Conservation (phyloP, 2,113 vertebrate species). For the Petroica traversi region DNA sequence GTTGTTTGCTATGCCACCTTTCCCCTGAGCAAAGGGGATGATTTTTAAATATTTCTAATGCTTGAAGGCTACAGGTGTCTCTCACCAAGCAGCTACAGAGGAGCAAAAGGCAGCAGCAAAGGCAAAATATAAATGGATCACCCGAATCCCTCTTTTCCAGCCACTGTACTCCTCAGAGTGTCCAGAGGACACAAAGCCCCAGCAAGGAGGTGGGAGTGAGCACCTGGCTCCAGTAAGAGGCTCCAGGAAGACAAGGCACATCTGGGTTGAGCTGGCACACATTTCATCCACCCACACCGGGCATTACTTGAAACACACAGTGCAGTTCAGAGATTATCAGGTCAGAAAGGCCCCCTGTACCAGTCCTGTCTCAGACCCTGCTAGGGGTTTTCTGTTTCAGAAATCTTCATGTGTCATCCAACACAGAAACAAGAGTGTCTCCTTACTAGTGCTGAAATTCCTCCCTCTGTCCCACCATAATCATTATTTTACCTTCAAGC, state of each 20-base stretch:
- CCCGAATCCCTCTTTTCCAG: background rate
- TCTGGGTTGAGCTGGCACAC: background rate
- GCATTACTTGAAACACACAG: background rate
- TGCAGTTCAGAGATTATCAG: rapidly evolving
- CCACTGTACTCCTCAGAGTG: background rate
- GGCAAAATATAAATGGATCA: background rate
- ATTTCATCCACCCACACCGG: rapidly evolving
- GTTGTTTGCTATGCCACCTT: conserved; percentile 4
- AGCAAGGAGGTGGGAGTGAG: rapidly evolving
- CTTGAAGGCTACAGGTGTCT: background rate
- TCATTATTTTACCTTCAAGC: background rate
- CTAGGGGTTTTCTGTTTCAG: background rate
- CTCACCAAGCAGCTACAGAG: background rate
- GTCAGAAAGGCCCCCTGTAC: background rate
- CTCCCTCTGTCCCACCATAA: background rate
- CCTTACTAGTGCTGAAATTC: background rate
- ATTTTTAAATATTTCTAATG: conserved; percentile 40
- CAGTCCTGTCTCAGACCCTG: background rate
- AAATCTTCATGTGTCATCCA: background rate
- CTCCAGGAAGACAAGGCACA: background rate
- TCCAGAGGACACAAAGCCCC: background rate
- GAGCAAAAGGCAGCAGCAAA: background rate
- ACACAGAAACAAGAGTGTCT: background rate
- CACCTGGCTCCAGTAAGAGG: rapidly evolving
- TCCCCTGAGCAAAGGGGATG: background rate